phyloP scores from a whole-genome alignment of 1,140 invertebrate genomes.

The Phymastichus coffea region DNA sequence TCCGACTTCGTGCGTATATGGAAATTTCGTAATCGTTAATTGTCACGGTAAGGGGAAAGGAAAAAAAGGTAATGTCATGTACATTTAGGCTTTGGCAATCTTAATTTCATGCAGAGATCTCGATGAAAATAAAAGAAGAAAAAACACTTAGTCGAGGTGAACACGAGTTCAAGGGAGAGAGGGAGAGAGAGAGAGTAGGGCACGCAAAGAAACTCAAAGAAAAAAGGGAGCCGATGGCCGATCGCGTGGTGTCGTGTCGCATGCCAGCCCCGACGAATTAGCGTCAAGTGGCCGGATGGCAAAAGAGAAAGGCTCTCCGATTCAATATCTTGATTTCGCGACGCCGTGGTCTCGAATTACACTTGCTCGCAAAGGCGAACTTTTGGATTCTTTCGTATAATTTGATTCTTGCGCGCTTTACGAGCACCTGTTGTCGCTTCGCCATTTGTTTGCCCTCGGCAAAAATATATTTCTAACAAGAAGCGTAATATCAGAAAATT shows the following conservation, averaged over 20 bases:
- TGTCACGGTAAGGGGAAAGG: too few species aligned
- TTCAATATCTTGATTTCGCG: conserved; percentile 10
- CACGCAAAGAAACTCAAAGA: neutral
- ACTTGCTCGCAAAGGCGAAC: neutral
- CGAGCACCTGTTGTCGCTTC: too few species aligned
- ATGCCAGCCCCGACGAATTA: conserved; percentile 2
- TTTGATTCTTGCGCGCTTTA: conserved; percentile 9
- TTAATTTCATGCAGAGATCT: too few species aligned
- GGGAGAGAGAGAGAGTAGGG: neutral
- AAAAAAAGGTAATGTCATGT: too few species aligned
- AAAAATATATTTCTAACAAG: too few species aligned
- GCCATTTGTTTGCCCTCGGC: too few species aligned
- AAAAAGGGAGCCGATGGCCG: neutral
- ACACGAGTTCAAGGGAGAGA: too few species aligned
- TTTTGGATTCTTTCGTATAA: conserved; percentile 8
- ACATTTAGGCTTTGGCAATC: too few species aligned
- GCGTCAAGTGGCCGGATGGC: neutral
- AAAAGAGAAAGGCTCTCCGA: neutral
- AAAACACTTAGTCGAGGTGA: too few species aligned
- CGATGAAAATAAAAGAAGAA: too few species aligned
- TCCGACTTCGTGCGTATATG: neutral
- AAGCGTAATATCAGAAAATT: too few species aligned
- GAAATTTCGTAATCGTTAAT: too few species aligned
- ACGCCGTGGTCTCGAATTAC: conserved; percentile 13
- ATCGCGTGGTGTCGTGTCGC: conserved; percentile 3